A percentile compares a stretch with the other conserved stretches of the same genome.
Evolutionary conservation across 1,140 invertebrate genomes (phyloP).

Genomic region (Myzus persicae): DNA sequence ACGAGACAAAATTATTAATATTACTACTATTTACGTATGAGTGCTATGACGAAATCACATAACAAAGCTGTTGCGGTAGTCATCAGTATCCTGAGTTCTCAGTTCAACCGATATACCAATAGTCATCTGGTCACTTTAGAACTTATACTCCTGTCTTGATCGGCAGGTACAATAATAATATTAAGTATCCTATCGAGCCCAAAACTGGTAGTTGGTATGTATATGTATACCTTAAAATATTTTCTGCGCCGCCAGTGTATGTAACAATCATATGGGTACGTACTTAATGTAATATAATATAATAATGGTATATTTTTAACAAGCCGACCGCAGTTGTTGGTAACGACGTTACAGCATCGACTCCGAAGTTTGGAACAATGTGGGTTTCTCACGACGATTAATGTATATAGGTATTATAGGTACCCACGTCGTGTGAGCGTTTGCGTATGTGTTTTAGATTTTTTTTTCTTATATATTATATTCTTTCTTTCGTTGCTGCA

Average conservation of each 20-base stretch:
- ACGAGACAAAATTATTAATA: no score
- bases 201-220: background rate
- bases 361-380: slow-evolving; percentile 38
- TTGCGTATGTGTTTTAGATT: background rate
- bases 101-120: background rate
- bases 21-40: no score
- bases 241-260: background rate
- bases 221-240: background rate
- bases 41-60: background rate
- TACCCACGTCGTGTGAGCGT: background rate
- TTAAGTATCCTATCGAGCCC: background rate
- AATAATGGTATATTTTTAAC: slow-evolving; percentile 47
- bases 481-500: slow-evolving; percentile 31
- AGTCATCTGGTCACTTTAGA: no score
- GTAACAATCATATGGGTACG: background rate
- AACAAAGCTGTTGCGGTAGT: background rate
- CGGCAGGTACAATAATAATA: background rate
- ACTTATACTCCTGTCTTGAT: background rate
- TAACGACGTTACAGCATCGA: slow-evolving; percentile 25
- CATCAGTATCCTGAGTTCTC: background rate
- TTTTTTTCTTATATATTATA: background rate
- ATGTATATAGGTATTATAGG: slow-evolving; percentile 13
- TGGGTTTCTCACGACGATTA: slow-evolving; percentile 43
- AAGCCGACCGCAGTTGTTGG: background rate
- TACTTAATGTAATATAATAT: background rate